Base-by-base conservation (phyloP, 2,797 vertebrate species). In the Rhadinocentrus ornatus region DNA sequence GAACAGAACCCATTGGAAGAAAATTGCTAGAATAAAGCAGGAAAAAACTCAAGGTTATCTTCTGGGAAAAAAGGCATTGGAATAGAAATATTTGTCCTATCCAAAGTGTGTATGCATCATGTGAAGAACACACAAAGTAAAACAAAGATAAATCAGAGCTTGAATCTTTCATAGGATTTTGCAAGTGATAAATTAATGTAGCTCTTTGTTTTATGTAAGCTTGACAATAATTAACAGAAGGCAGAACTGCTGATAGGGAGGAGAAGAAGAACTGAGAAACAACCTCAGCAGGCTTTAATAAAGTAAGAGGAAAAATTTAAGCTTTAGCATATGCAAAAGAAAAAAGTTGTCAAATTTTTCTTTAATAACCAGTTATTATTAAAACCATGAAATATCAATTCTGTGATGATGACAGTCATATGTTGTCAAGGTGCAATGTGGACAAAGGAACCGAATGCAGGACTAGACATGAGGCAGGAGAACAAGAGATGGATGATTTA, bases 151-250 rank as follows among this genome's bases (percentile, higher is more conserved):
- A 56, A 69, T 53, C 22, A 55, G 18, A 31, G 7, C 37, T 0
- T 27, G 59, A 56, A 57, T 13, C 60, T 34, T 24, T 63, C 15
- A 56, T 32, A 6, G 7, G 9, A 9, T 50, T 53, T 24, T 31
- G 50, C 24, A 64, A 22, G 16, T 58, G 24, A 61, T 62, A 3
- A 57, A 65, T 5, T 6, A 8, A 31, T 26, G 24, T 27, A 66
- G 46, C 24, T 63, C 7, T 55, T 67, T 75, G 54, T 34, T 37
- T 61, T 34, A 71, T 32, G n/a, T 22, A 4, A 69, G 13, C 35
- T 37, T 64, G 24, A 31, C 2, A 27, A 39, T 13, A 11, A 29
- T n/a, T 37, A 26, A 56, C 4, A n/a, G 22, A 39, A 15, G 39
- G 2, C 8, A 61, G 39, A 12, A 41, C 31, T 6, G 24, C 39